Evolutionary conservation across 2,797 vertebrate genomes (phyloP).

Genomic region (Labeo calbasu): DNA sequence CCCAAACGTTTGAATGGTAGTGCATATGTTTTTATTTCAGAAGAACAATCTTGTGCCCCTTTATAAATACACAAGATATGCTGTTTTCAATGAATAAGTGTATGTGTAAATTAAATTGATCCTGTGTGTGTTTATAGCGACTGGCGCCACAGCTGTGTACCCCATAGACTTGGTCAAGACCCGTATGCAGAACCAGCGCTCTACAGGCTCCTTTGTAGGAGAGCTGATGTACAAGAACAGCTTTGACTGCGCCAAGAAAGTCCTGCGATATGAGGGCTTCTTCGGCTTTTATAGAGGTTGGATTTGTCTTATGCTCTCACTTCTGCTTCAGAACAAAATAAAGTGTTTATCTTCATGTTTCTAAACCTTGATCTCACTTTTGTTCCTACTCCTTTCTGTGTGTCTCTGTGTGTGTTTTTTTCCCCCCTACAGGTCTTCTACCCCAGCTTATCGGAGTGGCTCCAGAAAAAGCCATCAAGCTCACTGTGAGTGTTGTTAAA

Average conservation of each 20-base stretch:
- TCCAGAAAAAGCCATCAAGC: slow-evolving; percentile 98
- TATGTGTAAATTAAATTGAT: not conserved
- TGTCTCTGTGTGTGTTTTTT: not conserved
- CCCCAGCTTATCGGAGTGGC: slow-evolving; percentile 98
- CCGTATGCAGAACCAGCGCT: slow-evolving; percentile 98
- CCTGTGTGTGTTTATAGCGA: slow-evolving; percentile 76
- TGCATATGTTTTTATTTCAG: not conserved
- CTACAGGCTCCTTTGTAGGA: slow-evolving; percentile 91
- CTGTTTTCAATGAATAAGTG: not conserved
- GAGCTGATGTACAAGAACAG: slow-evolving; percentile 99
- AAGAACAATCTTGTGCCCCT: not conserved
- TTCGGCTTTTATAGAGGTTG: slow-evolving; percentile 97
- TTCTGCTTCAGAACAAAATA: not conserved
- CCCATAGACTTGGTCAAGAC: slow-evolving; percentile 99
- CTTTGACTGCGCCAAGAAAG: slow-evolving; percentile 98
- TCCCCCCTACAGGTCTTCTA: slow-evolving; percentile 85
- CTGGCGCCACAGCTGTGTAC: slow-evolving; percentile 96
- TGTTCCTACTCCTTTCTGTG: not conserved
- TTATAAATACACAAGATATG: not conserved
- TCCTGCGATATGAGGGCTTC: slow-evolving; percentile 95
- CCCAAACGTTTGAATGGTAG: not conserved
- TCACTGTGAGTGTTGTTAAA: slow-evolving; percentile 83
- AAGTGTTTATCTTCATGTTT: not conserved
- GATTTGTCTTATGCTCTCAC: not conserved
- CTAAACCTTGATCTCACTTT: not conserved